phyloP scores from a whole-genome alignment of 30 jellyfish, hydroid and myxozoan species.

The Aurelia aurita region DNA sequence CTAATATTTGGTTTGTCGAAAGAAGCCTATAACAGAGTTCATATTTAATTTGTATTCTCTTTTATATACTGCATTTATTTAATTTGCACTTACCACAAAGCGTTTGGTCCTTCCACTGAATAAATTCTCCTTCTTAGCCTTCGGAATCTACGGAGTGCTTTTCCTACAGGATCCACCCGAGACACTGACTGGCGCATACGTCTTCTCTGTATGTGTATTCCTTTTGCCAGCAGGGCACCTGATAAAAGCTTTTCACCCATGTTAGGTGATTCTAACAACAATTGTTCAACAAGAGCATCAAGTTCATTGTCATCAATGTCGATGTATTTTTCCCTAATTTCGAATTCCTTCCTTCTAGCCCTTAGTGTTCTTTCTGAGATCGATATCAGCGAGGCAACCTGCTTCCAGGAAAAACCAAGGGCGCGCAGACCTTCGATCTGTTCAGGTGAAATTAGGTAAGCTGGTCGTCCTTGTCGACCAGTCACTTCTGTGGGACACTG shows the following conservation, averaged over 20 bases:
- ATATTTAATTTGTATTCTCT: too few relatives aligned
- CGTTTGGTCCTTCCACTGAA: too few relatives aligned
- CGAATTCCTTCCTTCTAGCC: background rate
- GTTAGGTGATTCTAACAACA: background rate
- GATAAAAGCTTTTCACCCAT: background rate
- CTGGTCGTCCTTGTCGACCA: conserved; percentile 1
- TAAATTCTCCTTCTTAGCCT: background rate
- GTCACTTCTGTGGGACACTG: conserved; percentile 34
- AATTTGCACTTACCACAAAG: too few relatives aligned
- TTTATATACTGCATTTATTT: too few relatives aligned
- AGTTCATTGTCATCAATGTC: background rate
- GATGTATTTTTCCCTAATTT: background rate
- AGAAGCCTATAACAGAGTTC: too few relatives aligned
- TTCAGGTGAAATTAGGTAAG: background rate
- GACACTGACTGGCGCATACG: conserved; percentile 32
- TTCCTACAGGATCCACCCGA: conserved; percentile 33
- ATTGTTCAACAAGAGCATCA: background rate
- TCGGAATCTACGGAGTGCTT: conserved; percentile 36
- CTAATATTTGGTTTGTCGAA: too few relatives aligned
- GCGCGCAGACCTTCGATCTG: background rate
- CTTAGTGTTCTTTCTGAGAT: background rate
- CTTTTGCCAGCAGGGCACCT: background rate
- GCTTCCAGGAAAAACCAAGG: background rate
- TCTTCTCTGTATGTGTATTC: conserved; percentile 2
- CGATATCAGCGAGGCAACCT: background rate